Evolutionary conservation across 2,888 invertebrate species (phyloP).

Genomic region (Acleris emargana): DNA sequence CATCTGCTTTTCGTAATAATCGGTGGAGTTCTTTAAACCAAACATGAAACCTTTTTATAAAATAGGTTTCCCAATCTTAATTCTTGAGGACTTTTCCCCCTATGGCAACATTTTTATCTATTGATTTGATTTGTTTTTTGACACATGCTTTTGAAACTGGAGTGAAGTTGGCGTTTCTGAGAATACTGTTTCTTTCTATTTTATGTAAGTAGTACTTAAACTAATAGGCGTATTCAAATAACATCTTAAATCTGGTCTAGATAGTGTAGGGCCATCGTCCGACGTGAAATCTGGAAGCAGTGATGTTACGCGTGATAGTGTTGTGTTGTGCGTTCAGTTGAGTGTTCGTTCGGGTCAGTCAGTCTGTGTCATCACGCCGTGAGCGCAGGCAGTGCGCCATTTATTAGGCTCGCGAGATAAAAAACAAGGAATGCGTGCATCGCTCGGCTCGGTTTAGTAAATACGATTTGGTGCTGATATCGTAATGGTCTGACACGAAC

Average conservation of each 20-base stretch:
- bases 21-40: too few species aligned
- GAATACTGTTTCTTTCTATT: slow-evolving; percentile 71
- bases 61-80: neutral
- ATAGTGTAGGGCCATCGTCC: slow-evolving; percentile 39
- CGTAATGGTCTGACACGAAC: slow-evolving; percentile 67
- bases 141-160: slow-evolving; percentile 39
- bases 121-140: slow-evolving; percentile 37
- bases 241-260: slow-evolving; percentile 50
- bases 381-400: slow-evolving; percentile 71
- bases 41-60: neutral
- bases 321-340: slow-evolving; percentile 22
- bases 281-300: slow-evolving; percentile 13
- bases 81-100: neutral
- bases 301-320: slow-evolving; percentile 19
- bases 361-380: slow-evolving; percentile 72
- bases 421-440: slow-evolving; percentile 69
- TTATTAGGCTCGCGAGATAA: slow-evolving; percentile 57
- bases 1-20: too few species aligned
- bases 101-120: slow-evolving; percentile 30
- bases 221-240: slow-evolving; percentile 58
- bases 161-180: slow-evolving; percentile 74
- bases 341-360: slow-evolving; percentile 51
- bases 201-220: slow-evolving; percentile 69
- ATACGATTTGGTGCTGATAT: slow-evolving; percentile 54
- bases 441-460: slow-evolving; percentile 54